Conservation (phyloP, 2,113 vertebrate species). For the Glareola pratincola region DNA sequence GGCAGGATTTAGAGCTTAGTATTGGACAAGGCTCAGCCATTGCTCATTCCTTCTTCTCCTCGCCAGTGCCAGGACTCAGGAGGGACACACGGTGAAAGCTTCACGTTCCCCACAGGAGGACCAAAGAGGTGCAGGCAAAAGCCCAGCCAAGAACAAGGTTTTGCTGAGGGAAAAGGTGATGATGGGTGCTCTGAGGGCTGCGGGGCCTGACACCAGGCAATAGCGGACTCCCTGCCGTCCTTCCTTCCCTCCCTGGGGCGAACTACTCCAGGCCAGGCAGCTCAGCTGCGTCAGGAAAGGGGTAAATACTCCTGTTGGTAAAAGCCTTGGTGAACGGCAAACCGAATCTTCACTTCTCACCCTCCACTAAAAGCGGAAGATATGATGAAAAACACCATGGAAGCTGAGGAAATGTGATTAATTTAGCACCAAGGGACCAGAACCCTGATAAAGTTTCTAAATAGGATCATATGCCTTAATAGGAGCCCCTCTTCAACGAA, state of each 20-base stretch:
- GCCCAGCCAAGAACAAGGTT: not conserved
- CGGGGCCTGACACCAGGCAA: not conserved
- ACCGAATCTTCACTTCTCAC: not conserved
- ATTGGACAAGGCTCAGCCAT: not conserved
- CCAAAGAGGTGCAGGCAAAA: not conserved
- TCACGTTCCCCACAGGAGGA: fast-evolving
- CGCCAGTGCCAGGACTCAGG: not conserved
- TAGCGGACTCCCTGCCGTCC: not conserved
- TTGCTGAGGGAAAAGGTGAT: not conserved
- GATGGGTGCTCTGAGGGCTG: not conserved
- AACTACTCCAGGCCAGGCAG: not conserved
- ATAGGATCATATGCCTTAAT: fast-evolving
- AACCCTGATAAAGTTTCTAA: not conserved
- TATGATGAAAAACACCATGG: not conserved
- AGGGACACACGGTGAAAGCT: not conserved
- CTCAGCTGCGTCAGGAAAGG: not conserved
- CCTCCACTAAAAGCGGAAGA: not conserved
- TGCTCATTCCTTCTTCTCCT: not conserved
- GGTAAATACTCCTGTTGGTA: not conserved
- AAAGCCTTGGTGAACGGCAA: not conserved
- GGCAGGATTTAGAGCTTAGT: not conserved
- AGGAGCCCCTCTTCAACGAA: not conserved
- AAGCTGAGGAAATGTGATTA: not conserved
- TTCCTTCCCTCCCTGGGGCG: not conserved
- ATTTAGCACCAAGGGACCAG: not conserved